Conservation (phyloP, 1,140 invertebrate genomes). For the Temnothorax longispinosus region DNA sequence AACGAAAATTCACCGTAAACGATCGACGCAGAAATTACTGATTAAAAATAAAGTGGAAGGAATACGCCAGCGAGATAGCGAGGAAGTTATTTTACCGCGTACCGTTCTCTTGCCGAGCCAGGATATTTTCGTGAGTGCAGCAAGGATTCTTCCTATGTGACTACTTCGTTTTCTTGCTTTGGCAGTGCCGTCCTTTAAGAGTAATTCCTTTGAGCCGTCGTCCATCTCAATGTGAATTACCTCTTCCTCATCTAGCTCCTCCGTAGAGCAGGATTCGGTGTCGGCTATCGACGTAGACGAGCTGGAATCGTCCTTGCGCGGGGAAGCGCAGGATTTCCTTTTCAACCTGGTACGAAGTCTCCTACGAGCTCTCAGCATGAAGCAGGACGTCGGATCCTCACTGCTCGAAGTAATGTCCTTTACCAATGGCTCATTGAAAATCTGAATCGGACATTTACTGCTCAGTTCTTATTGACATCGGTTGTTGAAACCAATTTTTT, state of each 20-base stretch:
- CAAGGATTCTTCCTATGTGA: constrained; percentile 71
- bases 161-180: constrained; percentile 60
- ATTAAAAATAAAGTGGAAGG: constrained; percentile 35
- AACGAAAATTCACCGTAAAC: background rate
- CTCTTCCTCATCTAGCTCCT: constrained; percentile 74
- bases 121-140: constrained; percentile 70
- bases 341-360: constrained; percentile 58
- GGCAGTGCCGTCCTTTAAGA: constrained; percentile 49
- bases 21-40: constrained; percentile 18
- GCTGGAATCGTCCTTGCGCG: constrained; percentile 33
- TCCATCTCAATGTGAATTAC: constrained; percentile 74
- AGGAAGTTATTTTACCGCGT: constrained; percentile 22
- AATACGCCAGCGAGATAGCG: background rate
- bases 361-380: constrained; percentile 71
- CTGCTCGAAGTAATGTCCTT: constrained; percentile 64
- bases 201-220: constrained; percentile 61
- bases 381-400: constrained; percentile 69
- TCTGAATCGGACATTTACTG: constrained; percentile 65
- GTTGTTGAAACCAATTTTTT: background rate
- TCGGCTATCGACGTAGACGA: constrained; percentile 73
- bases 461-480: background rate
- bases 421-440: constrained; percentile 75
- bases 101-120: constrained; percentile 67
- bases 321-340: constrained; percentile 37
- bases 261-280: constrained; percentile 75